Evolutionary conservation across 30 jellyfish, hydroid and myxozoan genomes (phyloP), one percentile per base, ranked within the genome.

Genomic region (Cassiopea andromeda): DNA sequence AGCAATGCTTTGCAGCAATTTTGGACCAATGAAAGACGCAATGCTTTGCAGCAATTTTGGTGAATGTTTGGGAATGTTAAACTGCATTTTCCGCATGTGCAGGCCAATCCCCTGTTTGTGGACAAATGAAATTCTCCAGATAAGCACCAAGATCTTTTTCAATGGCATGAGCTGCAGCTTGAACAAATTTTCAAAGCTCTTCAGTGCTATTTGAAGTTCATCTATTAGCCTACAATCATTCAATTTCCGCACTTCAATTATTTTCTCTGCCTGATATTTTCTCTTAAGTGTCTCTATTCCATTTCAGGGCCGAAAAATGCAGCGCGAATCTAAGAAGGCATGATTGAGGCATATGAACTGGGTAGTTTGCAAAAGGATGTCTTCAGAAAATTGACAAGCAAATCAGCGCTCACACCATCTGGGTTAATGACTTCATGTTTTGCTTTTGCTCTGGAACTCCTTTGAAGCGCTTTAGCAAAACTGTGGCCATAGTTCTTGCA

Each of bases 91-190:
- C 46, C 93, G 73, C 93, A 85, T 85, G 59, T 85, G 87, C 86
- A 72, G 93, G 87, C 93, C 92, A 83, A 44, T 83, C 92, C 48
- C 84, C 85, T 7, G 83, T 85, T 71, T 68, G 92, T 15, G 85
- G 85, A 70, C 83, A 83, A 69, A 83, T 43, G 54, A 69, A 83
- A 16, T 17, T 14, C 38, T 69, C 19, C 9, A 81, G 81, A 47
- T 81, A 60, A 12, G 46, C 8, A 13, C 64, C 58, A 59, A 85
- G 86, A 38, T 75, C 85, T 12, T n/a, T 10, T 13, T 71, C 48
- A 14, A 68, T 6, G 50, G 84, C 92, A 54, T 83, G 92, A 19
- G 72, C 10, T 7, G 87, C 77, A 57, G 87, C 78, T 58, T 72
- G 15, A 45, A 50, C 67, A 60, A 85, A 73, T n/a, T 72, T 54